Conservation (phyloP, 1,140 invertebrate species). For the Aphelenchoides avenae region DNA sequence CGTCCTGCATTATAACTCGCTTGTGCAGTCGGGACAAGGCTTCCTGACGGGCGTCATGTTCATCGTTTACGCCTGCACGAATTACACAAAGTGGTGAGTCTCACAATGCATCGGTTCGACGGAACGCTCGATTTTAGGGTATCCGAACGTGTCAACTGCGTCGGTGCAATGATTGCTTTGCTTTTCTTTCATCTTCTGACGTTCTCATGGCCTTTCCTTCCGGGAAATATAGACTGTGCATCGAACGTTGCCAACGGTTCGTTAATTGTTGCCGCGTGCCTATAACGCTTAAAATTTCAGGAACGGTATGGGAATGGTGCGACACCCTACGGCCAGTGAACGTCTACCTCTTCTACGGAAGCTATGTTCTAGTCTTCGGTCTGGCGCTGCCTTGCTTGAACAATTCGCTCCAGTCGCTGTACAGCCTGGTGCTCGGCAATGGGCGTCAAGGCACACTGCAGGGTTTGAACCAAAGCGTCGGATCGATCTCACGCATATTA, state of each 20-base stretch:
- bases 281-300: neutral
- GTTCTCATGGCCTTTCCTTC: constrained; percentile 42
- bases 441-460: constrained; percentile 41
- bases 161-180: constrained; percentile 33
- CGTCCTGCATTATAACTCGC: constrained; percentile 43
- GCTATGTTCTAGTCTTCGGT: constrained; percentile 40
- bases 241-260: constrained; percentile 3
- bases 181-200: constrained; percentile 41
- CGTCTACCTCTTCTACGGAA: constrained; percentile 37
- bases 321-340: constrained; percentile 34
- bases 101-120: neutral
- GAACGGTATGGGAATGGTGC: constrained; percentile 32
- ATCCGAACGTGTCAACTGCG: constrained; percentile 36
- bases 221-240: constrained; percentile 23
- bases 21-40: constrained; percentile 33
- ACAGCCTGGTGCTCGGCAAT: constrained; percentile 39
- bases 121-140: constrained; percentile 26
- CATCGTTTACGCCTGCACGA: constrained; percentile 40
- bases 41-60: constrained; percentile 36
- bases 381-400: constrained; percentile 34
- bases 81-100: constrained; percentile 37
- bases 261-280: neutral
- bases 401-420: constrained; percentile 47
- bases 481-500: constrained; percentile 37
- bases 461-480: constrained; percentile 45